Evolutionary conservation across 2,113 vertebrate species (phyloP).

Genomic region (Prolemur simus): DNA sequence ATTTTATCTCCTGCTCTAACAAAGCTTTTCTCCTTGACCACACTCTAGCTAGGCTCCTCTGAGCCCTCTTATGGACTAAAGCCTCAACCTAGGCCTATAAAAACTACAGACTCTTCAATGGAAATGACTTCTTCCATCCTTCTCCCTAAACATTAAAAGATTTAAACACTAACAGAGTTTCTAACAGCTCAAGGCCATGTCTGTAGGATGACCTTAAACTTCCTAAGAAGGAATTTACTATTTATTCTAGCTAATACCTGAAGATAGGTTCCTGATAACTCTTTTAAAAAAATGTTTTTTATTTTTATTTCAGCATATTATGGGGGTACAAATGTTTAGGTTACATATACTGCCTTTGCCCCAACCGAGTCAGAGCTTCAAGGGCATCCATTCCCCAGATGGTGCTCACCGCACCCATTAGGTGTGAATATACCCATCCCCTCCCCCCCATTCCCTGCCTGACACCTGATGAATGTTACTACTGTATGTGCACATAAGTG

Average conservation of each 20-base stretch:
- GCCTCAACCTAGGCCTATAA: not conserved
- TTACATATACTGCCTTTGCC: too few relatives aligned
- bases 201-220: not conserved
- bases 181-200: not conserved
- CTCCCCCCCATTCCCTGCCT: too few relatives aligned
- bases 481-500: too few relatives aligned
- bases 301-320: too few relatives aligned
- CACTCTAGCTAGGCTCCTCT: not conserved
- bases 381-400: too few relatives aligned
- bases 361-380: too few relatives aligned
- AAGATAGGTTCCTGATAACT: not conserved
- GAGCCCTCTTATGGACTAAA: not conserved
- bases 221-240: not conserved
- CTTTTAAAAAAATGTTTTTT: not conserved
- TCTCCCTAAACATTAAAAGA: not conserved
- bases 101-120: not conserved
- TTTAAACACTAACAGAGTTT: not conserved
- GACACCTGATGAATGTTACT: too few relatives aligned
- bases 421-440: too few relatives aligned
- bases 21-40: not conserved
- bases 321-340: too few relatives aligned
- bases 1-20: not conserved
- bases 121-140: not conserved
- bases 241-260: not conserved
- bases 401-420: too few relatives aligned